Evolutionary conservation across 2,113 vertebrate genomes (phyloP).

Genomic region (Prunella himalayana): DNA sequence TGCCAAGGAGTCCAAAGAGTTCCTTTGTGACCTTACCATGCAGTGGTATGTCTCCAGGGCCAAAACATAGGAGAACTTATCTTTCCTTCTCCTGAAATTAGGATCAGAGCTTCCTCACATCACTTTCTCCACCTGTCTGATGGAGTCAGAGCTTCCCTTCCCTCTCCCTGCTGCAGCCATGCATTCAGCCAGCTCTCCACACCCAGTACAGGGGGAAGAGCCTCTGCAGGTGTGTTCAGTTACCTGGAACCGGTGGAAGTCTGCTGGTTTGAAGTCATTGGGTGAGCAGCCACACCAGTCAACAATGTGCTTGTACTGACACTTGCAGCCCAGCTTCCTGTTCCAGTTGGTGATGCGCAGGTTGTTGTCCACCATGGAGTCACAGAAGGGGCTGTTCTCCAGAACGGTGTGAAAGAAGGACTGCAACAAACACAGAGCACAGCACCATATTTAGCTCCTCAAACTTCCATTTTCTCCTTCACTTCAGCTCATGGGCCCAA

Average conservation of each 20-base stretch:
- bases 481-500: background rate
- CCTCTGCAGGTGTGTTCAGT: background rate
- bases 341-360: slow-evolving; percentile 96
- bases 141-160: background rate
- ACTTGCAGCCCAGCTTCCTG: slow-evolving; percentile 91
- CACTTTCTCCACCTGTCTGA: background rate
- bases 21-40: background rate
- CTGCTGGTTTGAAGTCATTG: slow-evolving; percentile 89
- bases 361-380: slow-evolving; percentile 94
- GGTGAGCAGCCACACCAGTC: slow-evolving; percentile 95
- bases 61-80: background rate
- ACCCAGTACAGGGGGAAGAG: background rate
- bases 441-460: background rate
- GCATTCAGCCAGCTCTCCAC: background rate
- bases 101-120: background rate
- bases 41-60: background rate
- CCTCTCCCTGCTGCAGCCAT: background rate
- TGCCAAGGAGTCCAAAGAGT: background rate
- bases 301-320: slow-evolving; percentile 94
- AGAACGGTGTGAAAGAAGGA: slow-evolving; percentile 91
- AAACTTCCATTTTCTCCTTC: background rate
- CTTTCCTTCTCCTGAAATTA: background rate
- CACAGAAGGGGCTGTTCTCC: slow-evolving; percentile 88
- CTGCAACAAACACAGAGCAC: slow-evolving; percentile 35
- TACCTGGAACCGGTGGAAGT: slow-evolving; percentile 98